These are phyloP conservation scores for Chelmon rostratus DNA, from an alignment of 2,797 vertebrate genomes.

Conservation along the genomic window DNA sequence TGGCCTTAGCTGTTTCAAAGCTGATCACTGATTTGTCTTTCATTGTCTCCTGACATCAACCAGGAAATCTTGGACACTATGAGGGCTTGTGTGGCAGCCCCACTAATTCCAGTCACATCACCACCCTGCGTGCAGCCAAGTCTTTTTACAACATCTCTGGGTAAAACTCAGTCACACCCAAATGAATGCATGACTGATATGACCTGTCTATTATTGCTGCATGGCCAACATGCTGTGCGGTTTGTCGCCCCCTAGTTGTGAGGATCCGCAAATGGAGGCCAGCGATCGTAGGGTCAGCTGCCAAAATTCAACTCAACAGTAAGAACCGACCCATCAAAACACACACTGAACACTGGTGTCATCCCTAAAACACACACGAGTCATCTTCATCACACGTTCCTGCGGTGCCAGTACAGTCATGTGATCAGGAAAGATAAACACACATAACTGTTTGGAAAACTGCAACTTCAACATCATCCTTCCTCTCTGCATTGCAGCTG, in stretches of 20 bases:
- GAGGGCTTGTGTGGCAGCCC: neutral
- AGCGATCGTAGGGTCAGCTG: neutral
- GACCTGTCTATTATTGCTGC: neutral
- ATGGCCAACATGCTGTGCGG: neutral
- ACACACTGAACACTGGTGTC: neutral
- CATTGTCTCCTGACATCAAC: neutral
- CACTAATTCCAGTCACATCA: neutral
- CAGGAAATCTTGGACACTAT: neutral
- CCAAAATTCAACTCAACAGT: neutral
- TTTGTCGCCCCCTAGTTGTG: neutral
- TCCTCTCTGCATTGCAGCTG: neutral
- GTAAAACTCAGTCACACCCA: neutral
- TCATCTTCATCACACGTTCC: no score
- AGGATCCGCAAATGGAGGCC: rapidly evolving
- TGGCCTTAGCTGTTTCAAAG: no score
- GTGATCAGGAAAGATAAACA: neutral
- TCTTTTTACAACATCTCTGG: neutral
- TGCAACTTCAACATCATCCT: neutral
- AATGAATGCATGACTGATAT: neutral
- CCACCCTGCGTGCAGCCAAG: neutral
- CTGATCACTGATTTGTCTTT: neutral
- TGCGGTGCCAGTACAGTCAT: no score
- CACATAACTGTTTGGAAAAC: neutral
- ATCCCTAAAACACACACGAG: no score
- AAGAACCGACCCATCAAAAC: neutral